Base-by-base conservation (phyloP, 2,113 vertebrate species). In the Nothocercus julius region DNA sequence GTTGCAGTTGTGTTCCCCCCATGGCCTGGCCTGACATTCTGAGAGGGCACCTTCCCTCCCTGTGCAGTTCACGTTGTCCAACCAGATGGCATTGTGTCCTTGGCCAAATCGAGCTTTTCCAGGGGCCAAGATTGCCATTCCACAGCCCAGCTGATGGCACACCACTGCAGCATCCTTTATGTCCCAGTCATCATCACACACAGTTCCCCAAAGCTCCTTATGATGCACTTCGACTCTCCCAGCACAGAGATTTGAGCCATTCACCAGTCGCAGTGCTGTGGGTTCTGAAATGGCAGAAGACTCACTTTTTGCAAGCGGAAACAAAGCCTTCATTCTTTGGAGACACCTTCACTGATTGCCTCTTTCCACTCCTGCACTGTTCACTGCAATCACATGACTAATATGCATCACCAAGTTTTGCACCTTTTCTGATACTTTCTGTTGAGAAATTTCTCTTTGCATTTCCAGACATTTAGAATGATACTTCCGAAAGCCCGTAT, bases 121-220 rank as follows among this genome's bases (percentile, higher is more conserved):
- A 49, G 45, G 70, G 34, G 61, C 76, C 0, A 16, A 51, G 30
- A 53, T 7, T 20, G 54, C 83, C 1, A 5, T 56, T n/a, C 86
- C 91, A 16, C 85, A 92, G 58, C 89, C 89, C 67, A 91, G 45
- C 62, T 91, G 89, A 34, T 24, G 47, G 34, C 89, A 91, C 54
- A 92, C 64, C 4, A 92, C 74, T 2, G 24, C 10, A 2, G 84
- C 84, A 5, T 84, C 92, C 28, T 75, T 44, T 38, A 54, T 28
- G 42, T 88, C 89, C 89, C 89, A 94, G 36, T 13, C 30, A 2
- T 77, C 73, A 30, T 92, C 90, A 2, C 90, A 94, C 15, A 89
- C 53, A 0, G 90, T 85, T 49, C 93, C 86, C 93, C 93, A 94
- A 20, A 82, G 56, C 7, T 68, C 38, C 22, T 6, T 69, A 8